Base-by-base conservation (phyloP, 1,140 invertebrate genomes). In the Halyomorpha halys region DNA sequence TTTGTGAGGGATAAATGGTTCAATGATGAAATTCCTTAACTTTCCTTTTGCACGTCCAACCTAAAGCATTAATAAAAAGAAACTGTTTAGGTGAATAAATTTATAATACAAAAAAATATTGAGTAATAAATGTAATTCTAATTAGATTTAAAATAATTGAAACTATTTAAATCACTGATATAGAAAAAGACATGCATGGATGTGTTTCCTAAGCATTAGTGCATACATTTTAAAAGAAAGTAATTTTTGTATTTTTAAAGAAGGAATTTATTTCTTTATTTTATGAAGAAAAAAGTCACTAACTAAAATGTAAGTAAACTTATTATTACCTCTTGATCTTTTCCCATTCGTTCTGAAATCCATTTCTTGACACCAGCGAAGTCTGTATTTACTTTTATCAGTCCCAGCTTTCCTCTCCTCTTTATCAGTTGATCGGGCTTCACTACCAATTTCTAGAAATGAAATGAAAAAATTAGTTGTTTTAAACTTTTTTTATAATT, bases 371-470 rank as follows among this genome's bases (percentile, higher is more conserved):
- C 90, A 8, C 85, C 84, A 14, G 79, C 76, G 3, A 91, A 79
- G 68, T 87, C 84, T 67, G 86, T 87, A 73, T 97, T 96, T 1
- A 98, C 93, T 71, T 96, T 94, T 67, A 99, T 98, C 34, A 99
- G 78, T 25, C 95, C 95, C 21, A 99, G 82, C 75, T 99, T 99
- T 54, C 97, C 97, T 62, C 97, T 83, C 25, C 97, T 80, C 76
- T 99, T 99, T 71, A 99, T 99, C 73, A 99, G 79, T 78, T 99
- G 97, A 80, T 99, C 97, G 0, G 96, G 97, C 75, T 99, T 99
- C 4, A 96, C 95, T 8, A 99, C 96, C 60, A 98, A 77, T 76
- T 84, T 83, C 87, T 91, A 76, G 62, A 77, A 78, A 69, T 64
- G 69, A 39, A 30, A 30, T 30, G 27, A 13, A 39, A 11, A 39